Conservation (phyloP, 2,797 vertebrate species). For the Poeciliopsis paucimaculata region DNA sequence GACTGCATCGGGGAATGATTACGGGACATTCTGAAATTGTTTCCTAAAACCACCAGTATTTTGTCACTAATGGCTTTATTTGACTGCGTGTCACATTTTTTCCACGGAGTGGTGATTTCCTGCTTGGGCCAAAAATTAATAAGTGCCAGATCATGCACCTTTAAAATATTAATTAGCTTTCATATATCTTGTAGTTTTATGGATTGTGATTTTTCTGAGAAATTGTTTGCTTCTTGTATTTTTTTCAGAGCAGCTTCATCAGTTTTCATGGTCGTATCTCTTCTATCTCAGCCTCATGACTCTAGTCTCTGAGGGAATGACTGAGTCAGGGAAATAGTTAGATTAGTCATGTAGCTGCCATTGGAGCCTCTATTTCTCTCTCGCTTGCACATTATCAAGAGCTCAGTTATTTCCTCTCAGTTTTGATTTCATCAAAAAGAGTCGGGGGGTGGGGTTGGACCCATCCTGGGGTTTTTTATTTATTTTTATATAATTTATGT, state of each 20-base stretch:
- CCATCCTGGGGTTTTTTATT: background rate
- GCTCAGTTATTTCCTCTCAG: conserved; percentile 18
- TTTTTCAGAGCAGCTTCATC: background rate
- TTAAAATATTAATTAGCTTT: background rate
- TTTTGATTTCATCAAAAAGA: conserved; percentile 31
- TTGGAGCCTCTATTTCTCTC: conserved; percentile 28
- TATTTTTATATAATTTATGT: conserved; percentile 16
- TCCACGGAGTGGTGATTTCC: too few species aligned
- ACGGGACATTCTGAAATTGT: conserved; percentile 51
- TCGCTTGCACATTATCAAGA: background rate
- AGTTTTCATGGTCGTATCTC: conserved; percentile 29
- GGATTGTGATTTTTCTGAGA: background rate
- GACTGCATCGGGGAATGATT: conserved; percentile 60
- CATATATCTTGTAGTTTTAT: background rate
- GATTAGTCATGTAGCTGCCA: conserved; percentile 55
- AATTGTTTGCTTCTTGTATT: background rate
- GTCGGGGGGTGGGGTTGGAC: background rate
- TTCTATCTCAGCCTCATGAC: conserved; percentile 43
- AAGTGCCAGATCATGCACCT: background rate
- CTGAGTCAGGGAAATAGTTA: conserved; percentile 52
- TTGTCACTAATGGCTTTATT: conserved; percentile 42
- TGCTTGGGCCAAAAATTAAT: background rate
- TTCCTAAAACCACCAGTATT: conserved; percentile 43
- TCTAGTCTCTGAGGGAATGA: conserved; percentile 37
- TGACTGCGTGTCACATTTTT: conserved; percentile 22